phyloP scores from a whole-genome alignment of 2,888 invertebrate genomes.

The Tribolium freemani region DNA sequence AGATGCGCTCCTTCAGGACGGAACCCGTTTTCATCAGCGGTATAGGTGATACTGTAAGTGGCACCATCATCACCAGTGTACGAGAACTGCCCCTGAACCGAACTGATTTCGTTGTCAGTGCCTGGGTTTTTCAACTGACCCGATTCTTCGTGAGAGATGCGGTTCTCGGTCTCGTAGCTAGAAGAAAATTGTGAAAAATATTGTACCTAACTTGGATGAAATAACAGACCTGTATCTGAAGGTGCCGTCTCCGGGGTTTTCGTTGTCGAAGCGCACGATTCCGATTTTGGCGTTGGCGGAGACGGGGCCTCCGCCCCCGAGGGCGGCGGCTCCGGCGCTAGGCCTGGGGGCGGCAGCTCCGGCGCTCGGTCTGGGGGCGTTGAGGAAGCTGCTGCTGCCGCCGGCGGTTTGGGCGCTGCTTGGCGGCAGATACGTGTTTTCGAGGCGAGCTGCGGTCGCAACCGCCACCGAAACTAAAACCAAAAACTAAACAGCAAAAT shows the following conservation, averaged over 20 bases:
- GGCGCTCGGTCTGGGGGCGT: slow-evolving; percentile 49
- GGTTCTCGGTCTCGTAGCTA: slow-evolving; percentile 78
- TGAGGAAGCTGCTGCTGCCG: slow-evolving; percentile 64
- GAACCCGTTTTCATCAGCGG: slow-evolving; percentile 83
- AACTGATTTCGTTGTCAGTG: slow-evolving; percentile 73
- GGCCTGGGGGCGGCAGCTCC: slow-evolving; percentile 63
- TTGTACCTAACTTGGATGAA: too few relatives aligned
- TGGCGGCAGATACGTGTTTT: slow-evolving; percentile 73
- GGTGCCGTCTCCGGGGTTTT: slow-evolving; percentile 73
- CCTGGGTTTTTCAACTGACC: slow-evolving; percentile 80
- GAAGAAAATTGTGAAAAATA: slow-evolving; percentile 52
- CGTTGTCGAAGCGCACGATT: slow-evolving; percentile 70
- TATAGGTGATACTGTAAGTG: slow-evolving; percentile 67
- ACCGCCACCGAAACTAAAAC: slow-evolving; percentile 64
- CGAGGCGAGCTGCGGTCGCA: slow-evolving; percentile 70
- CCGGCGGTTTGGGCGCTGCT: slow-evolving; percentile 70
- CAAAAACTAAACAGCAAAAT: slow-evolving; percentile 62
- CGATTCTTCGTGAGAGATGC: slow-evolving; percentile 59
- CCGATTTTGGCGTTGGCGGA: slow-evolving; percentile 72
- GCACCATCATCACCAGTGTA: slow-evolving; percentile 70
- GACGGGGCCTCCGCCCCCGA: slow-evolving; percentile 62
- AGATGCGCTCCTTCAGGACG: slow-evolving; percentile 84
- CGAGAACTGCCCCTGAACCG: slow-evolving; percentile 68
- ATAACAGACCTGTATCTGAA: slow-evolving; percentile 70
- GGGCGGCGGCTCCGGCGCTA: slow-evolving; percentile 70